Percentiles rank a stretch among this genome's conserved stretches.
These are phyloP conservation scores for Molossus molossus DNA, from an alignment of 2,797 vertebrate species.

Conservation along the genomic window DNA sequence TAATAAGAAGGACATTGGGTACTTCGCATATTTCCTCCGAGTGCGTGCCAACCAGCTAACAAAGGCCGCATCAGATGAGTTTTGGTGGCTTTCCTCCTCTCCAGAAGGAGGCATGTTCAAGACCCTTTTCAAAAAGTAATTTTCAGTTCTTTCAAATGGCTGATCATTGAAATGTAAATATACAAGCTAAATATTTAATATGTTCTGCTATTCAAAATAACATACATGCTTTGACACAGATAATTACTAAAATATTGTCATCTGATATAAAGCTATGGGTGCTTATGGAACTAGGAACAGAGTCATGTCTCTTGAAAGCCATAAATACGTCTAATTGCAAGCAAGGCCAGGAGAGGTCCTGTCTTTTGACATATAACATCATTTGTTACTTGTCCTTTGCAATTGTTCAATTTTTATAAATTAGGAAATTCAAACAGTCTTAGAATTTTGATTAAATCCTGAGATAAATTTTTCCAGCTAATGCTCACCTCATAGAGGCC, in stretches of 20 bases:
- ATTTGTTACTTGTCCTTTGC: conserved; percentile 62
- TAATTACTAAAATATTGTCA: conserved; percentile 65
- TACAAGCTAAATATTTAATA: conserved; percentile 74
- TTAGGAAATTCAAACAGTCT: conserved; percentile 1
- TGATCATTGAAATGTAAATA: conserved; percentile 72
- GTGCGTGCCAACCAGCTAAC: conserved; percentile 1
- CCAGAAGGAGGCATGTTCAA: conserved; percentile 28
- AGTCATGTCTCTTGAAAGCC: conserved; percentile 60
- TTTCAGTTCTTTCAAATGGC: conserved; percentile 51
- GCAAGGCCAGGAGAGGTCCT: conserved; percentile 49
- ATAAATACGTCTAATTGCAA: conserved; percentile 40
- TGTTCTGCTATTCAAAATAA: conserved; percentile 53
- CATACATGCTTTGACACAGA: conserved; percentile 41
- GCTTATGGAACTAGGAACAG: conserved; percentile 9
- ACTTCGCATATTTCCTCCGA: conserved; percentile 63
- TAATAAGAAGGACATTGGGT: conserved; percentile 80
- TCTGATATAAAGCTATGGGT: conserved; percentile 57
- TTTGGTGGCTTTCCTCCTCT: conserved; percentile 58
- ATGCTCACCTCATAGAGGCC: not conserved
- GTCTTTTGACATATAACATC: not conserved
- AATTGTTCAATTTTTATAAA: conserved; percentile 48
- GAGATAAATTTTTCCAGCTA: conserved; percentile 21
- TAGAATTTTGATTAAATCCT: conserved; percentile 36
- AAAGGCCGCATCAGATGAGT: conserved; percentile 31
- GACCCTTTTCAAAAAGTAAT: conserved; percentile 65